A percentile compares a stretch with the other conserved stretches of the same genome.
Evolutionary conservation across 2,113 vertebrate genomes (phyloP).

Genomic region (Athene noctua): DNA sequence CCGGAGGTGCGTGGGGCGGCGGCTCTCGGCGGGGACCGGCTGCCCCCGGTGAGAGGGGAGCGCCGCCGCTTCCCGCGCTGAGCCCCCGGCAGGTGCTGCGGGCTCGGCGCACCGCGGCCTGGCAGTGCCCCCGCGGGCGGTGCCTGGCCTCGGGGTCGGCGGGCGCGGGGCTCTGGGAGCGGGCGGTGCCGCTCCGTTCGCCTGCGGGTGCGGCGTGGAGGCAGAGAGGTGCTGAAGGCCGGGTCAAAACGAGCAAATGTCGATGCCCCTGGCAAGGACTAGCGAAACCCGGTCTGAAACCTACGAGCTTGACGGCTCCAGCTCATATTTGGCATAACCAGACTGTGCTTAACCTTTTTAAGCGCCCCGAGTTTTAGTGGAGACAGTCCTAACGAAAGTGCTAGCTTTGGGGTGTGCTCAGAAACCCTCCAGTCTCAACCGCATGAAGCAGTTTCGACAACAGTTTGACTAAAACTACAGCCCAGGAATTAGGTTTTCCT

Average conservation of each 20-base stretch:
- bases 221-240: neutral
- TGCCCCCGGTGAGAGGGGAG: neutral
- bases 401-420: neutral
- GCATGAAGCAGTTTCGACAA: neutral
- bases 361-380: neutral
- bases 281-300: neutral
- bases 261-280: fast-evolving
- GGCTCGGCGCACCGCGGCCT: neutral
- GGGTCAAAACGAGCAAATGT: neutral
- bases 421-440: fast-evolving
- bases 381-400: fast-evolving
- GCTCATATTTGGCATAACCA: neutral
- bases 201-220: fast-evolving
- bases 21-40: neutral
- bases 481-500: neutral
- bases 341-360: neutral
- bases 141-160: neutral
- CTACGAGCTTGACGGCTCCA: neutral
- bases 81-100: neutral
- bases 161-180: neutral
- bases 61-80: neutral
- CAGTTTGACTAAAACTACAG: neutral
- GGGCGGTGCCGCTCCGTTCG: fast-evolving
- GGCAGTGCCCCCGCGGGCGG: neutral
- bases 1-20: neutral